A percentile compares a stretch with the other conserved stretches of the same genome.
Conservation (phyloP, 2,888 invertebrate genomes). For the Eupithecia subfuscata region DNA sequence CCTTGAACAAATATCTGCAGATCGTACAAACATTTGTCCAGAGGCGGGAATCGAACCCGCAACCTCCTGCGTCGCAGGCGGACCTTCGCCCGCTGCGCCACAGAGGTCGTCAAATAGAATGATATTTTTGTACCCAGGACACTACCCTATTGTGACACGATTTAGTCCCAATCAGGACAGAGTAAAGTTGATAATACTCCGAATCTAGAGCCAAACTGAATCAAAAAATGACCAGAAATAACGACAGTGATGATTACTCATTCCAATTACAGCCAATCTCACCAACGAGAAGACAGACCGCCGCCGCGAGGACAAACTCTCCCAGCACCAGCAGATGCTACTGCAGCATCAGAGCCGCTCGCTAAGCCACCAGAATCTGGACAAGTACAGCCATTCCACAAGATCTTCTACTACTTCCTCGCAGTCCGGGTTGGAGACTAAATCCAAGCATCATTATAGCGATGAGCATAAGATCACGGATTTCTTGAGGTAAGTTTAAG, state of each 20-base stretch:
- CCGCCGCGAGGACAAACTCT: conserved; percentile 77
- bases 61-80: too few relatives aligned
- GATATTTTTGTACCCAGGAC: too few relatives aligned
- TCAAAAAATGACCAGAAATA: too few relatives aligned
- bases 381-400: conserved; percentile 83
- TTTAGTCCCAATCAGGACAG: too few relatives aligned
- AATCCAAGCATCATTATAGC: conserved; percentile 77
- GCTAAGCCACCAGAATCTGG: conserved; percentile 84
- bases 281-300: conserved; percentile 74
- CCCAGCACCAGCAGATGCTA: conserved; percentile 86
- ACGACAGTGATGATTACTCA: not conserved
- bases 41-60: too few relatives aligned
- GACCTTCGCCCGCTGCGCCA: too few relatives aligned
- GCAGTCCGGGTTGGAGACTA: conserved; percentile 65
- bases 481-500: conserved; percentile 80
- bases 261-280: conserved; percentile 62
- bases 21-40: too few relatives aligned
- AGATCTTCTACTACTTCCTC: conserved; percentile 73
- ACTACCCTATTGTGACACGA: too few relatives aligned
- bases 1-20: too few relatives aligned
- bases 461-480: conserved; percentile 89
- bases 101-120: too few relatives aligned
- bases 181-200: too few relatives aligned
- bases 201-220: too few relatives aligned
- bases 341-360: conserved; percentile 87